These are phyloP conservation scores for Liasis olivaceus DNA, from an alignment of 2,797 vertebrate genomes.

Conservation along the genomic window DNA sequence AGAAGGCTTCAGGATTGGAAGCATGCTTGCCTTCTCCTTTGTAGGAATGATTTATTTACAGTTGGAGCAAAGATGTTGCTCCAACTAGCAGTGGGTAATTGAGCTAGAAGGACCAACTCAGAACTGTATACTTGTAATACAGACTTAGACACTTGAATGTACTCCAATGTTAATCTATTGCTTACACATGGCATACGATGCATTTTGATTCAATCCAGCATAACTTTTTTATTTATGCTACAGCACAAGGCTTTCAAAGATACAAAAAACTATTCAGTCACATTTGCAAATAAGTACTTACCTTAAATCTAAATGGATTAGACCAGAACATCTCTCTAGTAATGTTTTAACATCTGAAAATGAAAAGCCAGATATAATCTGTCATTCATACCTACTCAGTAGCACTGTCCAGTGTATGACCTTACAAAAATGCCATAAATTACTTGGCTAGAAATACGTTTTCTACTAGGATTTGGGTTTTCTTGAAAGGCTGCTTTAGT, in stretches of 20 bases:
- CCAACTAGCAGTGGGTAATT: background rate
- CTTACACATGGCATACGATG: background rate
- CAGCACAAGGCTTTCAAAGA: background rate
- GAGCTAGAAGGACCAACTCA: background rate
- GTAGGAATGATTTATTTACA: background rate
- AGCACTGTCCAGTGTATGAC: background rate
- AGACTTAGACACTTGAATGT: background rate
- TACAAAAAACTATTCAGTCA: background rate
- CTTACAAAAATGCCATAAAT: background rate
- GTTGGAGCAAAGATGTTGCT: background rate
- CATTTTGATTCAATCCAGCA: background rate
- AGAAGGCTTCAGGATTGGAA: background rate
- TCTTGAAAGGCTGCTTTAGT: background rate
- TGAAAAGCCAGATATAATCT: conserved; percentile 34
- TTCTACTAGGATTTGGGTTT: background rate
- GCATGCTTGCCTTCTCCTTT: too few species aligned
- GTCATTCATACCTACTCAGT: background rate
- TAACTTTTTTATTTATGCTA: background rate
- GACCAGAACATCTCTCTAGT: conserved; percentile 82
- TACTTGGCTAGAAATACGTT: background rate
- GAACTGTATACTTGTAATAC: background rate
- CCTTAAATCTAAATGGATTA: conserved; percentile 90
- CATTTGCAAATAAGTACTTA: conserved; percentile 62
- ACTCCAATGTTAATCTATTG: background rate
- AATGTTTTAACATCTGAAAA: conserved; percentile 84